Evolutionary conservation across 2,888 invertebrate species (phyloP).

Genomic region (Choristoneura rosaceana): DNA sequence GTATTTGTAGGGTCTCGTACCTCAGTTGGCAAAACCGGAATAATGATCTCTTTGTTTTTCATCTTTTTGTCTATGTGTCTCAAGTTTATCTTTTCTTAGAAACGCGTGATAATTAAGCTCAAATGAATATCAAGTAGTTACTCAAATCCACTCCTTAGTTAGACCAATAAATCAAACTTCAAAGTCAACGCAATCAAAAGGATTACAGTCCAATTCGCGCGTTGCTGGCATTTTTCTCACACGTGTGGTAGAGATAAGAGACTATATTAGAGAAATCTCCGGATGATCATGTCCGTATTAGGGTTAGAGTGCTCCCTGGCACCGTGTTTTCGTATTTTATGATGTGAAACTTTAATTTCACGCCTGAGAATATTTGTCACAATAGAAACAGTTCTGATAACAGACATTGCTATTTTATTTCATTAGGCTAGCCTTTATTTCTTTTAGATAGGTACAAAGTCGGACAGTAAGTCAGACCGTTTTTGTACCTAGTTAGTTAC

Average conservation of each 20-base stretch:
- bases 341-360: neutral
- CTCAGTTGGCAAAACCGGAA: too few relatives aligned
- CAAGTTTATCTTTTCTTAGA: too few relatives aligned
- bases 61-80: too few relatives aligned
- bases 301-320: neutral
- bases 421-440: neutral
- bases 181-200: too few relatives aligned
- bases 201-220: too few relatives aligned
- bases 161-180: too few relatives aligned
- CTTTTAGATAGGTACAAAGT: neutral
- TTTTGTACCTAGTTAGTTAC: too few relatives aligned
- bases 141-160: too few relatives aligned
- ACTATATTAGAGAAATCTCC: slow-evolving; percentile 18
- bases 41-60: too few relatives aligned
- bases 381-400: neutral
- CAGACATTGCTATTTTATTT: neutral
- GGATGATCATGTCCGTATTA: slow-evolving; percentile 7
- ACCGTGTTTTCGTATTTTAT: neutral
- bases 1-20: neutral
- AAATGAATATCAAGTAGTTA: too few relatives aligned
- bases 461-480: too few relatives aligned
- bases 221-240: neutral
- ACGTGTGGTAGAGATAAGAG: slow-evolving; percentile 1
- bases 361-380: neutral
- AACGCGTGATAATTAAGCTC: too few relatives aligned